These are phyloP conservation scores for Wasmannia auropunctata DNA, from an alignment of 1,140 invertebrate species.

Conservation along the genomic window DNA sequence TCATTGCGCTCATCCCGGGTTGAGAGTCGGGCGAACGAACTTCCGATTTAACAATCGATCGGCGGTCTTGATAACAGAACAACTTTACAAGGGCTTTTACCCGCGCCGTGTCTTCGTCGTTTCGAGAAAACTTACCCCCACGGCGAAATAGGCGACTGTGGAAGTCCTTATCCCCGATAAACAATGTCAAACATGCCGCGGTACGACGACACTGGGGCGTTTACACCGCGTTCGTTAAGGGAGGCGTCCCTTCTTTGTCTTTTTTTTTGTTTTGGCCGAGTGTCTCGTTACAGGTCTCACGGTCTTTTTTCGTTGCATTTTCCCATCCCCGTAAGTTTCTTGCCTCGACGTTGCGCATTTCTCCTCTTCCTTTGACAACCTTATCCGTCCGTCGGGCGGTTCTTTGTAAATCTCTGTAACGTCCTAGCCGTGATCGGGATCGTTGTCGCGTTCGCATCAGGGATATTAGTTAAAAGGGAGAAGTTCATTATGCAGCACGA, in stretches of 20 bases:
- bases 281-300: constrained; percentile 41
- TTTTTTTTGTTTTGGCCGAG: constrained; percentile 57
- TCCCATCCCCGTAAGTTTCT: constrained; percentile 31
- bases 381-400: constrained; percentile 39
- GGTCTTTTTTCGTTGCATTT: constrained; percentile 49
- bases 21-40: neutral
- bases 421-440: constrained; percentile 47
- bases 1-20: neutral
- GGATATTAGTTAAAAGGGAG: neutral
- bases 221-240: constrained; percentile 69
- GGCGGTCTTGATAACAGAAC: neutral
- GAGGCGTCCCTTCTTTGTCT: neutral
- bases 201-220: constrained; percentile 49
- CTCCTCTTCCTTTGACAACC: constrained; percentile 60
- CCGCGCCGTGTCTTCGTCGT: constrained; percentile 41
- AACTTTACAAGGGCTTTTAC: constrained; percentile 48
- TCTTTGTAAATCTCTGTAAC: constrained; percentile 40
- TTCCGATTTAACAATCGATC: constrained; percentile 51
- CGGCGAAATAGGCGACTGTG: constrained; percentile 25
- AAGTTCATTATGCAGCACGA: constrained; percentile 37
- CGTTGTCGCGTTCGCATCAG: neutral
- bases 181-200: constrained; percentile 71
- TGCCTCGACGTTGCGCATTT: constrained; percentile 11
- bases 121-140: constrained; percentile 27
- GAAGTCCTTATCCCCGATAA: constrained; percentile 61